These are phyloP conservation scores for Mugil cephalus DNA, from an alignment of 2,113 vertebrate species.

Conservation along the genomic window DNA sequence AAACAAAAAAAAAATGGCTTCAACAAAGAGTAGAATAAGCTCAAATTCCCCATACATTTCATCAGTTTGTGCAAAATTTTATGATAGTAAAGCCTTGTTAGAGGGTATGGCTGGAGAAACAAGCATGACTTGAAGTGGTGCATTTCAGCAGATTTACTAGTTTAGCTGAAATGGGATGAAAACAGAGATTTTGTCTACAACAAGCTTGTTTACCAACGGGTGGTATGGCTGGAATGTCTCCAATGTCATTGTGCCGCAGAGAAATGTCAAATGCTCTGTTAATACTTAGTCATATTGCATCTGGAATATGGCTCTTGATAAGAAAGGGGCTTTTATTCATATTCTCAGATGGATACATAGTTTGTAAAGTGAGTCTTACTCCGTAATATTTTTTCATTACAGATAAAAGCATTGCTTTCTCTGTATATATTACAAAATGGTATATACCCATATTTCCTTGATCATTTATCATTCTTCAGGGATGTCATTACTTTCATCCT, in stretches of 20 bases:
- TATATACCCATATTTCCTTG: constrained; percentile 9
- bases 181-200: constrained; percentile 16
- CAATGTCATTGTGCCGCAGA: constrained; percentile 37
- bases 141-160: constrained; percentile 40
- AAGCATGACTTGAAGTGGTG: constrained; percentile 27
- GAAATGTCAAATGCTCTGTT: constrained; percentile 57
- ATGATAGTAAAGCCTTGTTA: constrained; percentile 20
- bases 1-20: constrained; percentile 51
- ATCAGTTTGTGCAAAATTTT: constrained; percentile 14
- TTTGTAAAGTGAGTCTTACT: constrained; percentile 31
- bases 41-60: constrained; percentile 33
- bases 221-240: constrained; percentile 20
- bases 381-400: constrained; percentile 39
- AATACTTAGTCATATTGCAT: constrained; percentile 48
- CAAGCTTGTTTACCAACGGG: constrained; percentile 33
- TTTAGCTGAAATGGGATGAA: constrained; percentile 31
- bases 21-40: constrained; percentile 32
- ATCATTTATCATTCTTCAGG: constrained; percentile 38
- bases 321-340: constrained; percentile 41
- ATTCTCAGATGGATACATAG: constrained; percentile 14
- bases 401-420: constrained; percentile 46
- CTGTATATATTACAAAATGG: constrained; percentile 37
- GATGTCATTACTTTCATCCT: constrained; percentile 42
- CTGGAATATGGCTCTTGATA: constrained; percentile 45
- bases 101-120: constrained; percentile 23